Percentiles rank a stretch among this genome's conserved stretches.
Conservation (phyloP, 2,113 vertebrate genomes). For the Corapipo altera region DNA sequence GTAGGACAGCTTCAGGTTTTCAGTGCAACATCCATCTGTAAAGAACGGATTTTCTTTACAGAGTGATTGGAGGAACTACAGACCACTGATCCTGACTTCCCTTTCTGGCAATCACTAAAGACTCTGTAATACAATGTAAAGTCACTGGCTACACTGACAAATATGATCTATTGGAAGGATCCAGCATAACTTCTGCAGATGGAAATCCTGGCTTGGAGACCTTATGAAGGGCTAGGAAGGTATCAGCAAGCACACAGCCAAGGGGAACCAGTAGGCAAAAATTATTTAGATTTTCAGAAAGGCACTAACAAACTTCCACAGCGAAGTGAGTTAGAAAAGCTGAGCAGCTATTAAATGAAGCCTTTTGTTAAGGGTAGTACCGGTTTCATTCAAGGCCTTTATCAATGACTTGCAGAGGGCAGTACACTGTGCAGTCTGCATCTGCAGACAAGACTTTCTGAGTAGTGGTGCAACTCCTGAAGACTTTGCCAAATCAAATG, state of each 20-base stretch:
- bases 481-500: background rate
- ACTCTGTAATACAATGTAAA: background rate
- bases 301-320: background rate
- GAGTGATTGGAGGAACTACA: fast-evolving
- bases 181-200: background rate
- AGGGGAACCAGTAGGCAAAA: background rate
- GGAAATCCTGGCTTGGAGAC: background rate
- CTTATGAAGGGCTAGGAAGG: background rate
- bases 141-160: background rate
- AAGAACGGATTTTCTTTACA: background rate
- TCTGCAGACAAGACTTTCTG: background rate
- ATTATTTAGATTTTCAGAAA: background rate
- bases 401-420: background rate
- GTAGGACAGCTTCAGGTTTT: background rate
- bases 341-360: background rate
- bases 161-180: background rate
- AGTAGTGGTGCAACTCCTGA: background rate
- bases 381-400: background rate
- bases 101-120: background rate
- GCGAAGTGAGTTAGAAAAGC: background rate
- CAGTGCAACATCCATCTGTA: background rate
- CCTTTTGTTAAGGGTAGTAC: background rate
- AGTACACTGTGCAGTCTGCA: background rate
- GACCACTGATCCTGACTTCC: background rate
- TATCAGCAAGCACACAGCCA: background rate